Evolutionary conservation across 2,888 invertebrate genomes (phyloP).

Genomic region (Chamaedrilus cognettii): DNA sequence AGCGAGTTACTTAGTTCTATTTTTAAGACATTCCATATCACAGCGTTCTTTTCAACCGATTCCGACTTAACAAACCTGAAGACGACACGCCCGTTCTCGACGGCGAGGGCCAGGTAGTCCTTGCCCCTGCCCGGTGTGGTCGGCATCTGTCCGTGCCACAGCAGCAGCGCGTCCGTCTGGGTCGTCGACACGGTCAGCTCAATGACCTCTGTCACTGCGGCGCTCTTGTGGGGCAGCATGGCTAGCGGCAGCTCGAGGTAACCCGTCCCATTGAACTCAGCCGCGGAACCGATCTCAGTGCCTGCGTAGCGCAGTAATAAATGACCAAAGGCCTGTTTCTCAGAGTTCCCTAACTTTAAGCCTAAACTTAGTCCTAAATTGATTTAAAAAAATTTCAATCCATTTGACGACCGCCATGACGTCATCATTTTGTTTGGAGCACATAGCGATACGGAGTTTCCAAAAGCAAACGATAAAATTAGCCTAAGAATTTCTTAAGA

Average conservation of each 20-base stretch:
- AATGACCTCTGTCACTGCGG: slow-evolving; percentile 46
- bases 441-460: too few relatives aligned
- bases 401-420: too few relatives aligned
- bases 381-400: too few relatives aligned
- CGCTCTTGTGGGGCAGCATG: slow-evolving; percentile 66
- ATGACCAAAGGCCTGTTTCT: too few relatives aligned
- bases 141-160: slow-evolving; percentile 80
- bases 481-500: too few relatives aligned
- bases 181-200: slow-evolving; percentile 66
- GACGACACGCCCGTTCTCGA: slow-evolving; percentile 62
- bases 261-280: slow-evolving; percentile 72
- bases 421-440: too few relatives aligned
- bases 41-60: too few relatives aligned
- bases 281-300: neutral
- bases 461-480: too few relatives aligned
- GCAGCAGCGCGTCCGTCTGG: slow-evolving; percentile 75
- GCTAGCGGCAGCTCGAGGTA: slow-evolving; percentile 72
- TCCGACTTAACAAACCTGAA: too few relatives aligned
- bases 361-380: neutral
- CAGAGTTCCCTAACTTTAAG: too few relatives aligned
- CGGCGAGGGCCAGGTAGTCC: slow-evolving; percentile 75
- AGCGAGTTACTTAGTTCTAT: too few relatives aligned
- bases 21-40: too few relatives aligned
- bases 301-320: neutral
- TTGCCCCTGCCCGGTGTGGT: slow-evolving; percentile 67